phyloP scores from a whole-genome alignment of 1,140 invertebrate species.

The Lasioglossum baleicum region DNA sequence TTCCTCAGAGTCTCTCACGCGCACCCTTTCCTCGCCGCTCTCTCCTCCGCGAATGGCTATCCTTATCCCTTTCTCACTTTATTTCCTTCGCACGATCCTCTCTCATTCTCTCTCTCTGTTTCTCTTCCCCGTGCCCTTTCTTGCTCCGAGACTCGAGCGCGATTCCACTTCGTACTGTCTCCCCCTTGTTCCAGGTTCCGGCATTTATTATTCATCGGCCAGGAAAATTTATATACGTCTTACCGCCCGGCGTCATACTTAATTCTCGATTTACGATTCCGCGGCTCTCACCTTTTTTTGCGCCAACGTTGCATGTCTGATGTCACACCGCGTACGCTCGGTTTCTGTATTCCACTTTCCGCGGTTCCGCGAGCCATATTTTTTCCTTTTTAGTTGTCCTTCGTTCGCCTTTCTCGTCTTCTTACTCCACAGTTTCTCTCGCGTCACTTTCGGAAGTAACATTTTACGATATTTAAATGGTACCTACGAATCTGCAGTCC shows the following conservation, averaged over 20 bases:
- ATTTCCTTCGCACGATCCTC: not conserved
- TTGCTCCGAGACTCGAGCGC: conserved; percentile 13
- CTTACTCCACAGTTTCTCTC: too few species aligned
- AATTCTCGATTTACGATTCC: conserved; percentile 63
- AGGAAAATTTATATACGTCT: conserved; percentile 68
- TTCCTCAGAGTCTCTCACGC: not conserved
- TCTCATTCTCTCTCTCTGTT: not conserved
- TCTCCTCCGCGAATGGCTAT: too few species aligned
- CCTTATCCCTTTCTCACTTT: not conserved
- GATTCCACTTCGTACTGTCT: conserved; percentile 25
- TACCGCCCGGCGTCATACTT: conserved; percentile 53
- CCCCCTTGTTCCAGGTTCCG: conserved; percentile 34
- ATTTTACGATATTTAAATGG: too few species aligned
- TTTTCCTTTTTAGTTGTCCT: too few species aligned
- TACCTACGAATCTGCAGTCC: too few species aligned
- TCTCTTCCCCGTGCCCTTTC: conserved; percentile 17
- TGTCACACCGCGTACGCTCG: not conserved
- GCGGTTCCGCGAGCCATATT: too few species aligned
- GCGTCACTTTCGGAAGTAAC: too few species aligned
- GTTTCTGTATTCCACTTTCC: too few species aligned
- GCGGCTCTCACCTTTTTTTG: conserved; percentile 30
- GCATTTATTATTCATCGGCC: conserved; percentile 71
- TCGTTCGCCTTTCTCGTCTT: too few species aligned
- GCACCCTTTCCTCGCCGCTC: too few species aligned
- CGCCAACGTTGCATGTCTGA: conserved; percentile 42